Percentiles rank a stretch among this genome's conserved stretches.
Conservation (phyloP, 2,888 invertebrate genomes). For the Monochamus alternatus region DNA sequence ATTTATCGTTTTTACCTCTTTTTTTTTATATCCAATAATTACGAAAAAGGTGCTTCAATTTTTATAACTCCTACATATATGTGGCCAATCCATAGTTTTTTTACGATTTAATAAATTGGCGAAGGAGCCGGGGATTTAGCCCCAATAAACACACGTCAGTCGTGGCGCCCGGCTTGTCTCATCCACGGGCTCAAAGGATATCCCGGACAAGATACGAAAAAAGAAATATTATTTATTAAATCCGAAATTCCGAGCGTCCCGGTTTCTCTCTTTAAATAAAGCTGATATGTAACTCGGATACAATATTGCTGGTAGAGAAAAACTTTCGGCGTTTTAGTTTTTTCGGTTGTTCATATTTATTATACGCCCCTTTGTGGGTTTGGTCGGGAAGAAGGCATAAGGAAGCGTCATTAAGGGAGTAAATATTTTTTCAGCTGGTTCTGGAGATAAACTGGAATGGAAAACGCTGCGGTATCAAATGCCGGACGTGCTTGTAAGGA, state of each 20-base stretch:
- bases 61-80: too few relatives aligned
- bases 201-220: neutral
- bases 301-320: conserved; percentile 8
- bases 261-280: conserved; percentile 17
- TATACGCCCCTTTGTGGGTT: neutral
- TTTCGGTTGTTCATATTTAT: neutral
- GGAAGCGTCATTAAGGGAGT: conserved; percentile 8
- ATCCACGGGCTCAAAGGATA: conserved; percentile 4
- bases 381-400: conserved; percentile 3
- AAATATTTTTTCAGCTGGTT: conserved; percentile 10
- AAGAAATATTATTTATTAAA: conserved; percentile 15
- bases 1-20: too few relatives aligned
- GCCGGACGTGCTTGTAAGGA: neutral
- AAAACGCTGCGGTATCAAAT: conserved; percentile 3
- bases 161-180: conserved; percentile 1
- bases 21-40: too few relatives aligned
- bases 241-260: conserved; percentile 13
- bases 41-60: too few relatives aligned
- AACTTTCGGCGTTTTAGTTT: neutral
- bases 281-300: conserved; percentile 11
- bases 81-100: neutral
- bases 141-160: conserved; percentile 13
- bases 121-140: neutral
- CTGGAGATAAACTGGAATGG: conserved; percentile 2
- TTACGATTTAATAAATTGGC: neutral